A percentile compares a stretch with the other conserved stretches of the same genome.
These are phyloP conservation scores for Neolamprologus sp. DNA, from an alignment of 2,113 vertebrate genomes.

Conservation along the genomic window DNA sequence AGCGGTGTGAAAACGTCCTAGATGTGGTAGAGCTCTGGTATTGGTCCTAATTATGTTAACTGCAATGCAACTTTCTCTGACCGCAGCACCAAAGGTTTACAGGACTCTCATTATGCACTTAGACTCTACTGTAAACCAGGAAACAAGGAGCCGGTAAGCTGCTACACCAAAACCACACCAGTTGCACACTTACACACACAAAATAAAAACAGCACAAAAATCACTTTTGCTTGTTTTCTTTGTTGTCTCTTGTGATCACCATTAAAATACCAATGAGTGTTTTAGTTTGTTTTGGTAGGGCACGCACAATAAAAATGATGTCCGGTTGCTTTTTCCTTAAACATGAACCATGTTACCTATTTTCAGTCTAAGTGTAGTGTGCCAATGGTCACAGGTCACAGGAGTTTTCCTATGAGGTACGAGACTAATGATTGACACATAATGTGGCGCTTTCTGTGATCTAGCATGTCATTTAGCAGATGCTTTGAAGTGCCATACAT, in stretches of 20 bases:
- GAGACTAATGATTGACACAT: neutral
- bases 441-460: neutral
- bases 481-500: neutral
- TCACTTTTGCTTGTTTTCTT: too few species aligned
- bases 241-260: too few species aligned
- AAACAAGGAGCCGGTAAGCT: constrained; percentile 47
- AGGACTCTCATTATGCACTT: constrained; percentile 61
- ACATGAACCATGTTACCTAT: neutral
- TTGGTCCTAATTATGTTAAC: constrained; percentile 52
- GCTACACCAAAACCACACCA: constrained; percentile 44
- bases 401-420: neutral
- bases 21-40: constrained; percentile 17
- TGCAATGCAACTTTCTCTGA: constrained; percentile 38
- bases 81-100: constrained; percentile 62
- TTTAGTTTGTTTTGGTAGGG: too few species aligned
- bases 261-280: too few species aligned
- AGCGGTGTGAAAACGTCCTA: constrained; percentile 24
- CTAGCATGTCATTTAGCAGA: neutral
- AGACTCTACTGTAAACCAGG: constrained; percentile 58
- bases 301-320: neutral
- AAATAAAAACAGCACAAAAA: neutral
- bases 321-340: neutral
- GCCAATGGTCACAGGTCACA: neutral
- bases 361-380: neutral
- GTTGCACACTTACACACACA: constrained; percentile 8